These are phyloP conservation scores for Morelia viridis DNA, from an alignment of 2,797 vertebrate genomes.

Conservation along the genomic window DNA sequence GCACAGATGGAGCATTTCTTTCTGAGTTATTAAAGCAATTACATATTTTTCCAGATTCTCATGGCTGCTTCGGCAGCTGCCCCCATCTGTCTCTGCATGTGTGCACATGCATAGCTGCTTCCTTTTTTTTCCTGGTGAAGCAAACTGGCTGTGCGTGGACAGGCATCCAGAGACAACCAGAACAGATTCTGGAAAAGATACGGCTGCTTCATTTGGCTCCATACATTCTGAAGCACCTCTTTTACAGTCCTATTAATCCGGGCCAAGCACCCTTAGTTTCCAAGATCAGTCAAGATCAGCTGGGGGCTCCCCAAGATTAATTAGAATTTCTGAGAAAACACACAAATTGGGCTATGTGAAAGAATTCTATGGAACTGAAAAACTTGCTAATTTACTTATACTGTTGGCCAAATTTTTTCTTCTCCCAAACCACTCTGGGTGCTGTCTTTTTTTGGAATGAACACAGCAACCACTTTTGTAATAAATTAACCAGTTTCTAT, in stretches of 20 bases:
- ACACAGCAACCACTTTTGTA: slow-evolving; percentile 1
- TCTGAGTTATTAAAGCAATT: background rate
- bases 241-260: background rate
- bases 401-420: background rate
- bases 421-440: background rate
- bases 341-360: background rate
- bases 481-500: slow-evolving; percentile 10
- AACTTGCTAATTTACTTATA: background rate
- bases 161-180: background rate
- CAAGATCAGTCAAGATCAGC: background rate
- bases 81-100: background rate
- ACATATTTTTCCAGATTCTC: background rate
- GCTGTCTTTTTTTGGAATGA: background rate
- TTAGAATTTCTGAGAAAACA: slow-evolving; percentile 4
- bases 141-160: background rate
- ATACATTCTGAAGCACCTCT: background rate
- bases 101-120: background rate
- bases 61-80: background rate
- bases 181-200: background rate
- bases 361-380: background rate
- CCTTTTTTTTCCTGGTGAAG: background rate
- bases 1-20: background rate
- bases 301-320: background rate
- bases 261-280: background rate
- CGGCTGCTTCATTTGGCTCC: background rate